Percentiles rank a stretch among this genome's conserved stretches.
Evolutionary conservation across 2,888 invertebrate species (phyloP).

Genomic region (Branchellion lobata): DNA sequence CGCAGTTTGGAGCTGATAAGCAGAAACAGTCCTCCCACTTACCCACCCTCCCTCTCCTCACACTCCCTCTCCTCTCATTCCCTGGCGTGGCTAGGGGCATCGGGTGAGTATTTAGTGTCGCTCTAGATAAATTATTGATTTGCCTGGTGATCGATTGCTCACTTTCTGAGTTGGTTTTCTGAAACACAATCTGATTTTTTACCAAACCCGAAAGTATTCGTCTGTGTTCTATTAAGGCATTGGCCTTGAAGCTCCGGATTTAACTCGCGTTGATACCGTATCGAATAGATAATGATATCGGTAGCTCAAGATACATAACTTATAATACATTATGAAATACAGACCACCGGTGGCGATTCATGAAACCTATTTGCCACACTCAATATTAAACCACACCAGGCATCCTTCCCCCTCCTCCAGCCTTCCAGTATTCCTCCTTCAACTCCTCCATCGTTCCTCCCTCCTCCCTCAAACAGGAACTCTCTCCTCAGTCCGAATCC

Average conservation of each 20-base stretch:
- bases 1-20: slow-evolving; percentile 36
- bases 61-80: slow-evolving; percentile 38
- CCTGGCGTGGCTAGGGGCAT: slow-evolving; percentile 38
- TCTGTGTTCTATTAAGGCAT: too few species aligned
- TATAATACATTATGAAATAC: too few species aligned
- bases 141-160: too few species aligned
- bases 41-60: slow-evolving; percentile 29
- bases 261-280: too few species aligned
- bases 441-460: slow-evolving; percentile 25
- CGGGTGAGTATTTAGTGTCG: slow-evolving; percentile 1
- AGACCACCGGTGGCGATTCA: too few species aligned
- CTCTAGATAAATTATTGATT: neutral
- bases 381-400: slow-evolving; percentile 15
- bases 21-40: slow-evolving; percentile 31
- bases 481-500: slow-evolving; percentile 28
- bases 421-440: slow-evolving; percentile 17
- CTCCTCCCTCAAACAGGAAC: slow-evolving; percentile 36
- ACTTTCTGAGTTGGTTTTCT: too few species aligned
- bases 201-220: too few species aligned
- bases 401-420: slow-evolving; percentile 33
- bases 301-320: too few species aligned
- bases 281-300: too few species aligned
- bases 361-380: neutral
- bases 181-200: too few species aligned
- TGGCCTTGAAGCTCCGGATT: too few species aligned